Percentiles rank a stretch among this genome's conserved stretches.
phyloP scores from a whole-genome alignment of 2,113 vertebrate genomes.

The Megatriorchis doriae region DNA sequence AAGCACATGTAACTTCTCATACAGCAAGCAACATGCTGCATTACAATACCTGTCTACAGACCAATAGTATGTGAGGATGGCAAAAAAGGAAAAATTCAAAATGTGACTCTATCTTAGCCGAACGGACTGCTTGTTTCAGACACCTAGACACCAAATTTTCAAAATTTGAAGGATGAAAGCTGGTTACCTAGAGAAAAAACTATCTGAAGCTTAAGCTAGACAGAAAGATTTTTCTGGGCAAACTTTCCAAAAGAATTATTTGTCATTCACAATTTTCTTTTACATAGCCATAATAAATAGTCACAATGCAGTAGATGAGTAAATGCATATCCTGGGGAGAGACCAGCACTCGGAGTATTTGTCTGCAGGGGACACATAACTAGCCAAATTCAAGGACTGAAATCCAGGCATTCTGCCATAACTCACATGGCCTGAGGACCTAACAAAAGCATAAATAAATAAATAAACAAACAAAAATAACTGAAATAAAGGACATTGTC shows the following conservation, averaged over 20 bases:
- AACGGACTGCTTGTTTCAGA: neutral
- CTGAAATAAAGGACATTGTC: neutral
- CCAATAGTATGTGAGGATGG: neutral
- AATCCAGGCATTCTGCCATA: constrained; percentile 40
- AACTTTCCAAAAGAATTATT: neutral
- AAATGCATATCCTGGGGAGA: constrained; percentile 9
- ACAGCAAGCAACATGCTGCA: neutral
- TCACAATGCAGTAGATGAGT: neutral
- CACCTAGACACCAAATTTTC: neutral
- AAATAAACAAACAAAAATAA: neutral
- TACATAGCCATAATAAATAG: neutral
- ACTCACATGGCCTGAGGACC: neutral
- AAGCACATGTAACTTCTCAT: neutral
- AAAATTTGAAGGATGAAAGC: neutral
- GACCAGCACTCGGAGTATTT: neutral
- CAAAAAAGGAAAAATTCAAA: neutral
- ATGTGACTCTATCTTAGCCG: neutral
- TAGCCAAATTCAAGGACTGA: neutral
- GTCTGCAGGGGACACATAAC: neutral
- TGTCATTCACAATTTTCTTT: neutral
- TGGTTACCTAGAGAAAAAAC: neutral
- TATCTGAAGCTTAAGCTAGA: neutral
- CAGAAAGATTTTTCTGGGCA: neutral
- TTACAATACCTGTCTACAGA: neutral
- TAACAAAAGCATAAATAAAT: constrained; percentile 6